Base-by-base conservation (phyloP, 2,888 invertebrate genomes). In the Herminia tarsipennalis region DNA sequence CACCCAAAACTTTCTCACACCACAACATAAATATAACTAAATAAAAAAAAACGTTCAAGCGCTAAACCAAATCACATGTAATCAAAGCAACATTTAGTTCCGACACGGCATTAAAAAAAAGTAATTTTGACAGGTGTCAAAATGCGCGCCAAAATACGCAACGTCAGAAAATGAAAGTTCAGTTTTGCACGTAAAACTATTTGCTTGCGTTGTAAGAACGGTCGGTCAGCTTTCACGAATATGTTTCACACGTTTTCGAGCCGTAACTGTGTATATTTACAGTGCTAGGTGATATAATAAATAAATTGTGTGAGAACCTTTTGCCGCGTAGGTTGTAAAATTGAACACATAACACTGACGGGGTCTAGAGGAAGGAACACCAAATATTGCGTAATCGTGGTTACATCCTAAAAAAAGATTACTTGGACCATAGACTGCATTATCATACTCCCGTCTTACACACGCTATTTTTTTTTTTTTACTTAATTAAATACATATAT, bases 221-320 rank as follows among this genome's bases (percentile, higher is more conserved):
- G 63, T 38, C 43, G 58, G 67, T 61, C 66, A 71, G 78, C 85
- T 86, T 85, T 84, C 79, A 66, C 73, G 72, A 69, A 78, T 84
- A 73, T 79, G 76, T 80, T 87, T 87, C 88, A 82, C 87, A 87
- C 87, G 87, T 84, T 84, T 83, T 80, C 76, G 73, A 74, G 75
- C n/a, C 71, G 54, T 67, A 73, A 69, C 49, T 50, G 22, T 27
- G 34, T 40, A 43, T 65, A 55, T 66, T 64, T 67, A 46, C 38
- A 45, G 51, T 55, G 40, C 18, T 28, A 37, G 24, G 50, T 66
- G 66, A 66, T 67, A 67, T 67, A 66, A 66, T 60, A 57, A 66
- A 52, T 43, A 57, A 66, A 52, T 43, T 49, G 50, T 55, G 56
- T 64, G 67, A 37, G 67, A 64, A 59, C 36, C 29, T 32, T 50